Percentiles rank a stretch among this genome's conserved stretches.
Conservation (phyloP, 2,888 invertebrate genomes). For the Sphinx pinastri region DNA sequence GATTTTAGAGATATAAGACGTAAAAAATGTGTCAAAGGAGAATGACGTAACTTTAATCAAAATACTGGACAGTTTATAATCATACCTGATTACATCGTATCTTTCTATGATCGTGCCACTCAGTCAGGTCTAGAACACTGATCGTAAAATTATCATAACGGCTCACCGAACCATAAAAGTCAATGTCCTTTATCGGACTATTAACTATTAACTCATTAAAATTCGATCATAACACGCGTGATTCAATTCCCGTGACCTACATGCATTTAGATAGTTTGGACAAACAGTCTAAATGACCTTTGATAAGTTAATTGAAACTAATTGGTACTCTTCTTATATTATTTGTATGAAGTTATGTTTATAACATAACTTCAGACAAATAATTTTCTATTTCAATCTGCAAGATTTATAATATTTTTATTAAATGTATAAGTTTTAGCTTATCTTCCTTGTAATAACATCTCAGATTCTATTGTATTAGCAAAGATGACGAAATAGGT, state of each 20-base stretch:
- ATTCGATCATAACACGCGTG: slow-evolving; percentile 60
- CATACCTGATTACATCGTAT: slow-evolving; percentile 5
- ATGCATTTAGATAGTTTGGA: slow-evolving; percentile 42
- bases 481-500: neutral
- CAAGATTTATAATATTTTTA: neutral
- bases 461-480: neutral
- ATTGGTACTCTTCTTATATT: neutral
- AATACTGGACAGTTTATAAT: neutral
- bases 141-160: slow-evolving; percentile 44
- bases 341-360: neutral
- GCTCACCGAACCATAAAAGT: slow-evolving; percentile 50
- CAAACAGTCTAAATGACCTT: slow-evolving; percentile 55
- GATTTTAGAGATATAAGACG: neutral
- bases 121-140: slow-evolving; percentile 5
- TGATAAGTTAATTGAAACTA: slow-evolving; percentile 43
- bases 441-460: neutral
- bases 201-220: slow-evolving; percentile 59
- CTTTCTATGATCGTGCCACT: neutral
- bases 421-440: neutral
- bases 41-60: slow-evolving; percentile 11
- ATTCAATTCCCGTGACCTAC: slow-evolving; percentile 68
- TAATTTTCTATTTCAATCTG: too few relatives aligned
- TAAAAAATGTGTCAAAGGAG: neutral
- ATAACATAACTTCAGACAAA: too few relatives aligned
- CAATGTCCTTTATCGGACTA: slow-evolving; percentile 60